These are phyloP conservation scores for Steatocranus sp. DNA, from an alignment of 2,797 vertebrate genomes.

Conservation along the genomic window DNA sequence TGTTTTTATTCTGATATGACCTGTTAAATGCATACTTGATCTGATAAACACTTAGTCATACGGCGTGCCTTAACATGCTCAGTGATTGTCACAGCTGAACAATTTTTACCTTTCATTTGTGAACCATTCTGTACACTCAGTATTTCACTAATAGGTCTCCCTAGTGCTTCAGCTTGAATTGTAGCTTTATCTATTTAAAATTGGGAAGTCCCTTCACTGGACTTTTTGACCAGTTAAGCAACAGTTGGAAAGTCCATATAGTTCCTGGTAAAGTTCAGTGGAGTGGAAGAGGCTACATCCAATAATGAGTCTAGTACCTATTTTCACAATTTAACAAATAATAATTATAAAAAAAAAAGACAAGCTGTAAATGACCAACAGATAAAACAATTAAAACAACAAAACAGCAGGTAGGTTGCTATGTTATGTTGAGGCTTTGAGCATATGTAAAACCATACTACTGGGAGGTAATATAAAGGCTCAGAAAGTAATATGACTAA, in stretches of 20 bases:
- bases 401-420: neutral
- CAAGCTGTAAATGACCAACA: neutral
- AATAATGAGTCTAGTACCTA: neutral
- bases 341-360: neutral
- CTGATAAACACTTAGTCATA: neutral
- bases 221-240: constrained; percentile 1
- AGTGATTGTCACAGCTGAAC: neutral
- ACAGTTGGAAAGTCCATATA: constrained; percentile 25
- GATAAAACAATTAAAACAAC: neutral
- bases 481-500: neutral
- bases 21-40: neutral
- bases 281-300: neutral
- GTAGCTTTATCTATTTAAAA: neutral
- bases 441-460: neutral
- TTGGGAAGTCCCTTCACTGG: constrained; percentile 7
- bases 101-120: neutral
- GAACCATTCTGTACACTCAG: neutral
- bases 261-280: neutral
- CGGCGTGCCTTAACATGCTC: neutral
- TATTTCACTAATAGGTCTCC: neutral
- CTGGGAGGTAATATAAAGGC: neutral
- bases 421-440: neutral
- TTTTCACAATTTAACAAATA: neutral
- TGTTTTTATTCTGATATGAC: neutral
- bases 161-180: neutral